Evolutionary conservation across 2,888 invertebrate genomes (phyloP).

Genomic region (Neocrepidodera transversa): DNA sequence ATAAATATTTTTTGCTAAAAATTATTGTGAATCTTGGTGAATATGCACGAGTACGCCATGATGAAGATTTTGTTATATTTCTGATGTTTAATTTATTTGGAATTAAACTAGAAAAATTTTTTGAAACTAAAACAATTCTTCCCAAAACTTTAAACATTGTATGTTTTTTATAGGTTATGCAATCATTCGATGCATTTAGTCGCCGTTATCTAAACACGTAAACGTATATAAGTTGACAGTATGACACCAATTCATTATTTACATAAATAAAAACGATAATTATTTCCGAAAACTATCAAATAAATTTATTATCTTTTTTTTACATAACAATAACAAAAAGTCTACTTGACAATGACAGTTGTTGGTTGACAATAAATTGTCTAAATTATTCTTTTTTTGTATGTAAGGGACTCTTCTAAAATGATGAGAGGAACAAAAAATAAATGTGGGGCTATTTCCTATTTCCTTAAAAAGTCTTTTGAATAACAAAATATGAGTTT

Average conservation of each 20-base stretch:
- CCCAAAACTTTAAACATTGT: constrained; percentile 1
- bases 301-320: too few relatives aligned
- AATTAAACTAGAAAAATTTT: background rate
- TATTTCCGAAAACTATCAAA: too few relatives aligned
- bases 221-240: background rate
- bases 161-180: background rate
- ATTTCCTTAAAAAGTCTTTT: too few relatives aligned
- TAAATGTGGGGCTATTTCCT: too few relatives aligned
- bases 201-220: background rate
- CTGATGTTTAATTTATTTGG: background rate
- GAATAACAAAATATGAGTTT: too few relatives aligned
- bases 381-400: too few relatives aligned
- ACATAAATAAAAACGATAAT: too few relatives aligned
- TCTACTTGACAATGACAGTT: too few relatives aligned
- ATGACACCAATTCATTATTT: background rate
- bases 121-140: background rate
- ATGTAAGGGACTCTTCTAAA: too few relatives aligned
- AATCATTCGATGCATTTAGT: background rate
- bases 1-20: constrained; percentile 70
- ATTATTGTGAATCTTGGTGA: background rate
- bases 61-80: background rate
- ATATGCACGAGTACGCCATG: background rate
- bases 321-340: background rate
- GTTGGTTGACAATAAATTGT: too few relatives aligned
- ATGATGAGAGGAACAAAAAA: too few relatives aligned